Base-by-base conservation (phyloP, 2,797 vertebrate genomes). In the Syngnathus acus region DNA sequence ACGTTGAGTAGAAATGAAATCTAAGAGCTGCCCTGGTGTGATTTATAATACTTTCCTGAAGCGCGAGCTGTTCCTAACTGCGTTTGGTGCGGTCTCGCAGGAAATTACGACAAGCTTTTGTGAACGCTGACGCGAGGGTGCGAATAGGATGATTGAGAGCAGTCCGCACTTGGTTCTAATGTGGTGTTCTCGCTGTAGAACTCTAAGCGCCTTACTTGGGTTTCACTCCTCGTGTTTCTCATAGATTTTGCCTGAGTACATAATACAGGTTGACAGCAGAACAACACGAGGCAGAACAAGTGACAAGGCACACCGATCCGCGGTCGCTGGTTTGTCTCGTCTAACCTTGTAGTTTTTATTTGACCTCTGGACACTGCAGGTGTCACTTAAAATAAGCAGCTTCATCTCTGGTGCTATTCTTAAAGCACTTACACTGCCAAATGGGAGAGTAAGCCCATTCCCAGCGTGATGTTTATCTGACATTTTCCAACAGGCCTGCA, bases 391-490 rank as follows among this genome's bases (percentile, higher is more conserved):
- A 87, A 84, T 87, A 85, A 87, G 77, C 77, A 72, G 72, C 78
- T 78, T 73, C 78, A 71, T 83, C 76, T 73, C 74, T 48, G 57
- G 70, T 55, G 79, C 81, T 88, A 85, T 86, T 84, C 88, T 84
- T 86, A 83, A 87, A 86, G 78, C 78, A 82, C 85, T 83, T 81
- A 71, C 74, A 76, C 69, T 64, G 77, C 72, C 74, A 70, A 76
- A 66, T 72, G 61, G 48, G 66, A 70, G 81, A 65, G 76, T 74
- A 78, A 84, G 82, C 78, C 79, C 69, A 72, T 84, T 85, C 83
- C 71, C 86, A 75, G 72, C 78, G 75, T 78, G 85, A 87, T 89
- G 84, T 85, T 87, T 86, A 90, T 88, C 86, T 84, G 82, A 83
- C 82, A 84, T 88, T 86, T 89, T 88, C 83, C 84, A 26, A 83